Evolutionary conservation across 2,888 invertebrate genomes (phyloP).

Genomic region (Agriopis marginaria): DNA sequence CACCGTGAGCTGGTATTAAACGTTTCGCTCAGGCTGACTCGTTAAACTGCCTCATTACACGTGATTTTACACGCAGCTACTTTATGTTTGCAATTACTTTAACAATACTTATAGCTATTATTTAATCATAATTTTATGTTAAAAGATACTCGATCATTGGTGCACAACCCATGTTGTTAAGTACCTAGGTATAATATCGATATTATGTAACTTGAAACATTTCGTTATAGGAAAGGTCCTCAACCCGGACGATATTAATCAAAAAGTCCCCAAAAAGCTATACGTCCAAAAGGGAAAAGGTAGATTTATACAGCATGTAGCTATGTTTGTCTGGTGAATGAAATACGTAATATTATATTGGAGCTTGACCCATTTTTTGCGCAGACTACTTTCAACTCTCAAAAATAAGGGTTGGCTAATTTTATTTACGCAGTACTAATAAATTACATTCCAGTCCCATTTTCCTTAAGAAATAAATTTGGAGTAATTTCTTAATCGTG

Average conservation of each 20-base stretch:
- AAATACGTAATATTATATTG: conserved; percentile 39
- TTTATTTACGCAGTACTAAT: conserved; percentile 53
- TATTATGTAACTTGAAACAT: conserved; percentile 26
- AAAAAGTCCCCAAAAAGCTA: conserved; percentile 43
- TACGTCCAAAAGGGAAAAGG: conserved; percentile 41
- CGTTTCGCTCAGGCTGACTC: conserved; percentile 43
- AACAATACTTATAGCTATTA: background rate
- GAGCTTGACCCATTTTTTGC: conserved; percentile 45
- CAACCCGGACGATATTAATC: conserved; percentile 44
- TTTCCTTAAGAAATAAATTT: conserved; percentile 56
- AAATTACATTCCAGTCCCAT: conserved; percentile 52
- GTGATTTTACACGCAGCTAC: conserved; percentile 19
- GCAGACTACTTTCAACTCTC: conserved; percentile 50
- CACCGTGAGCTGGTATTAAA: conserved; percentile 47
- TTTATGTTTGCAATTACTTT: conserved; percentile 15
- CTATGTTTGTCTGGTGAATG: conserved; percentile 36
- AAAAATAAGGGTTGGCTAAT: conserved; percentile 55
- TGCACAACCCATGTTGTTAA: background rate
- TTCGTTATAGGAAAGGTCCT: conserved; percentile 24
- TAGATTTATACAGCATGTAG: conserved; percentile 38
- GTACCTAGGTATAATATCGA: conserved; percentile 4
- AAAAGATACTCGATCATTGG: background rate
- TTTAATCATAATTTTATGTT: background rate
- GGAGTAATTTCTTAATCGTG: conserved; percentile 53
- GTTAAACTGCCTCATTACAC: conserved; percentile 41